These are phyloP conservation scores for Galaxea fascicularis DNA, from an alignment of 92 coral and sea anemone genomes.

Conservation along the genomic window DNA sequence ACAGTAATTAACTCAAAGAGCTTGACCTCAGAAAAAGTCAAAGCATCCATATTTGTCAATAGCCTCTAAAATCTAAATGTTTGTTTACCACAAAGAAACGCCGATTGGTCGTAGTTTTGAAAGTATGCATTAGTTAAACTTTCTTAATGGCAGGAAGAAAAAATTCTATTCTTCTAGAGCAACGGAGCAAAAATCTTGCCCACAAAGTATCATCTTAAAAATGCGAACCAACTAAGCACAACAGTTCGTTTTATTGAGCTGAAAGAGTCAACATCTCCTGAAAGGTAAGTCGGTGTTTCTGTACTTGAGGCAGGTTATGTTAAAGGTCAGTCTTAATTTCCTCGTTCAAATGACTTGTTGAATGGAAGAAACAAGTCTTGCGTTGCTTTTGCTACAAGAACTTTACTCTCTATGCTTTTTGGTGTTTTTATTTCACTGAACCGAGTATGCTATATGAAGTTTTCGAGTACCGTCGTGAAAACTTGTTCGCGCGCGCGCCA, in stretches of 20 bases:
- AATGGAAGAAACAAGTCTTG: too few relatives aligned
- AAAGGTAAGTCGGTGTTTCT: background rate
- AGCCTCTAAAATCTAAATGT: background rate
- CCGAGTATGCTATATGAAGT: too few relatives aligned
- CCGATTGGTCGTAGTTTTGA: background rate
- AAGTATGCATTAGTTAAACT: too few relatives aligned
- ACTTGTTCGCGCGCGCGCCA: background rate
- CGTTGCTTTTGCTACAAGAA: background rate
- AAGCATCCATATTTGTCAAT: too few relatives aligned
- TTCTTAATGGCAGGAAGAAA: background rate
- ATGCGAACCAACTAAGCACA: background rate
- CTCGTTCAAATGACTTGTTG: background rate
- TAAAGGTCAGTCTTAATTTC: too few relatives aligned
- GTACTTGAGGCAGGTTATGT: background rate
- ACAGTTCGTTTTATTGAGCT: background rate
- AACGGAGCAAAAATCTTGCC: background rate
- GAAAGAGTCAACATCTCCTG: background rate
- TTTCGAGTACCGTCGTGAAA: background rate
- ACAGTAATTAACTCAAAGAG: too few relatives aligned
- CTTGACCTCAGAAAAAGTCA: too few relatives aligned
- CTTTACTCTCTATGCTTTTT: background rate
- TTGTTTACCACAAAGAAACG: background rate
- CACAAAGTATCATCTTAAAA: background rate
- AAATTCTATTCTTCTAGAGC: background rate
- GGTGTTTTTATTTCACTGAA: background rate